These are phyloP conservation scores for Alethe castanea DNA, from an alignment of 2,113 vertebrate species.

Conservation along the genomic window DNA sequence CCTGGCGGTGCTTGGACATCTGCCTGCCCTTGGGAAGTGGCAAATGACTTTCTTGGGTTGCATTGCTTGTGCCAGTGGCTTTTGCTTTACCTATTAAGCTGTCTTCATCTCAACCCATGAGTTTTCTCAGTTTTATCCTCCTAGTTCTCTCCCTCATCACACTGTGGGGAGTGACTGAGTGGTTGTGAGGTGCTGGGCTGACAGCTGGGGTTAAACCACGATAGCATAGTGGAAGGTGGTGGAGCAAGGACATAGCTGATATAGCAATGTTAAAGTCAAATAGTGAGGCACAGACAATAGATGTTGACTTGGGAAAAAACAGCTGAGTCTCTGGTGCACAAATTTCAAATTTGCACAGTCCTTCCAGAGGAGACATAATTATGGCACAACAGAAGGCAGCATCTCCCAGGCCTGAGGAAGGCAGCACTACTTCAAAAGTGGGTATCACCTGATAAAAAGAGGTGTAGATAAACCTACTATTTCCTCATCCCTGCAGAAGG, in stretches of 20 bases:
- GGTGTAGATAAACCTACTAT: not conserved
- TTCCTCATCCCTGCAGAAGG: not conserved
- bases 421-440: not conserved
- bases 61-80: not conserved
- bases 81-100: not conserved
- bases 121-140: not conserved
- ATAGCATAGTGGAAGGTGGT: not conserved
- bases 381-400: not conserved
- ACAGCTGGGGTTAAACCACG: fast-evolving
- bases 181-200: not conserved
- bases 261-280: not conserved
- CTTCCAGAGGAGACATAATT: not conserved
- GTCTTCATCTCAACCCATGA: not conserved
- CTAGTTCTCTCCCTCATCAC: not conserved
- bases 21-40: not conserved
- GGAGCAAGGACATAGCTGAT: not conserved
- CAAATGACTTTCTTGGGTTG: not conserved
- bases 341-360: not conserved
- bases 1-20: not conserved
- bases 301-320: not conserved
- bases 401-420: not conserved
- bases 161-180: fast-evolving
- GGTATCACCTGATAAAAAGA: not conserved
- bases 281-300: not conserved
- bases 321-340: not conserved